phyloP scores from a whole-genome alignment of 2,113 vertebrate species.

The Pitta sordida region DNA sequence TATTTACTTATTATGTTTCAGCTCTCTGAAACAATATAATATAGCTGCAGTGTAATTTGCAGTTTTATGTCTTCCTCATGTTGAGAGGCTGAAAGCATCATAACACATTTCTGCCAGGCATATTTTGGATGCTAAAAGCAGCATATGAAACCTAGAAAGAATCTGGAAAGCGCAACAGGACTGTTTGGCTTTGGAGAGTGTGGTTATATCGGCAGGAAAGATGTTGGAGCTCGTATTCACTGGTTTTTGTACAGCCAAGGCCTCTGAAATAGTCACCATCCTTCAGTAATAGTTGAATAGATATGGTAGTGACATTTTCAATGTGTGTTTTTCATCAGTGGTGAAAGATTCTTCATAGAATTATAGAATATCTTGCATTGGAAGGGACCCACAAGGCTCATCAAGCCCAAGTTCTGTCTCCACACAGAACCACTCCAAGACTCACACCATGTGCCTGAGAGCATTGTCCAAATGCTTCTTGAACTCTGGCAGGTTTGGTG shows the following conservation, averaged over 20 bases:
- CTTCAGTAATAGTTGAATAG: not conserved
- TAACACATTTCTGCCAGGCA: not conserved
- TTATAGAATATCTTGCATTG: not conserved
- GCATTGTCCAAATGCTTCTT: accelerated
- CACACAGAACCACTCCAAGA: not conserved
- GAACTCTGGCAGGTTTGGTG: not conserved
- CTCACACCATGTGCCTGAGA: not conserved
- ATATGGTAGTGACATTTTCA: too few species aligned
- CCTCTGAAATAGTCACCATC: not conserved
- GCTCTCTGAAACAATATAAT: not conserved
- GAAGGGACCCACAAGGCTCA: not conserved
- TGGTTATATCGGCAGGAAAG: not conserved
- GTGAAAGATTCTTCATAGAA: not conserved
- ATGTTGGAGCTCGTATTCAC: not conserved
- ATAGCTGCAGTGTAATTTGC: not conserved
- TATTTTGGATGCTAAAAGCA: not conserved
- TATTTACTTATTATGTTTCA: not conserved
- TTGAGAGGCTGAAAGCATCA: not conserved
- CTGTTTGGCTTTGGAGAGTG: not conserved
- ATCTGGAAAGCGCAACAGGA: not conserved
- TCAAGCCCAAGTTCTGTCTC: not conserved
- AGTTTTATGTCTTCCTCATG: not conserved
- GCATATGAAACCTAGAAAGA: not conserved
- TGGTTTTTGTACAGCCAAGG: not conserved
- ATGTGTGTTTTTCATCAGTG: not conserved